Base-by-base conservation (phyloP, 2,797 vertebrate genomes). In the Artibeus lituratus region DNA sequence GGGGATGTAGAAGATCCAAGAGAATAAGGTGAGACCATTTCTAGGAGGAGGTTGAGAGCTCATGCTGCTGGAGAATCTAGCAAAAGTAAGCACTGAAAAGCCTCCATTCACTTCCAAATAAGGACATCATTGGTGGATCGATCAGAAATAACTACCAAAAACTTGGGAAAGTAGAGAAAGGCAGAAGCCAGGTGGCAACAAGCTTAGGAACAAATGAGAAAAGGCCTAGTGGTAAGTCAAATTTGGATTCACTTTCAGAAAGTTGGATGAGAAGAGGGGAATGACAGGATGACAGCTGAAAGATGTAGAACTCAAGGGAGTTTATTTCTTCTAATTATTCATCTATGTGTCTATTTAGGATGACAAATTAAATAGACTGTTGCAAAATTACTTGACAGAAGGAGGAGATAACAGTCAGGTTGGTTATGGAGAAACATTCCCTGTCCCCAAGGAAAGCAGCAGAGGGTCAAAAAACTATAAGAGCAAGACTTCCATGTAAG, bases 201-300 rank as follows among this genome's bases (percentile, higher is more conserved):
- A 32, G 11, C 15, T 82, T 42, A 11, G 21, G 86, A 62, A n/a
- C 9, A 67, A 91, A 53, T 18, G 62, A 0, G 8, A 62, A 1
- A 19, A 59, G 4, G 12, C 12, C 19, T 76, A 55, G 3, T 51
- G 21, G 24, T 62, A 8, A 80, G 37, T 44, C 9, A 47, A 76
- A 59, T 80, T 77, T 37, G 44, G 72, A 42, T 87, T 62, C 35
- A 49, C 85, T 84, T 87, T 70, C 15, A 16, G 35, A 65, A 74
- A 35, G 21, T 73, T 32, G 21, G 18, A 39, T n/a, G 42, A 90
- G 51, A 69, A 44, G 62, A 85, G 21, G 12, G 81, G 21, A 67
- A 15, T 76, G 19, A 82, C 32, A 51, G 44, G 21, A n/a, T 35
- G 21, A 39, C 22, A 67, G 21, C 2, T 70, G 24, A 82, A 74